Evolutionary conservation across 2,113 vertebrate genomes (phyloP).

Genomic region (Stigmatopora argus): DNA sequence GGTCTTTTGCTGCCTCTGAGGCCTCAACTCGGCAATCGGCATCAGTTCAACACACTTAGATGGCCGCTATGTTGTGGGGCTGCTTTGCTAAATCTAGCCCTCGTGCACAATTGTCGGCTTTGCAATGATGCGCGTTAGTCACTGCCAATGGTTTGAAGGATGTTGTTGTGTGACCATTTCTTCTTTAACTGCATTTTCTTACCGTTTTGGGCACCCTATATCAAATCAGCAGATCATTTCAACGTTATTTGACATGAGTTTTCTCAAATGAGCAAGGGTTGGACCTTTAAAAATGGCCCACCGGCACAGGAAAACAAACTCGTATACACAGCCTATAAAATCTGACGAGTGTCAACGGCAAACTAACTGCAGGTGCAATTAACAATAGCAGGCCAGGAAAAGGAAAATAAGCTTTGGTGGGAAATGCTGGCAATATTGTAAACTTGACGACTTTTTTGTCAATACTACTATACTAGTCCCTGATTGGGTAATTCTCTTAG

Average conservation of each 20-base stretch:
- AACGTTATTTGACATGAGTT: not conserved
- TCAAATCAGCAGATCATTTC: not conserved
- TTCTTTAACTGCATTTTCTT: not conserved
- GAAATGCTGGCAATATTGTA: constrained; percentile 1
- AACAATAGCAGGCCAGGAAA: not conserved
- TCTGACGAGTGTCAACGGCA: constrained; percentile 2
- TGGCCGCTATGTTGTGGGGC: constrained; percentile 11
- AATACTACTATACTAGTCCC: too few relatives aligned
- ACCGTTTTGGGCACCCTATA: not conserved
- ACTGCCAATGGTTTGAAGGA: not conserved
- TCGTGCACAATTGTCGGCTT: not conserved
- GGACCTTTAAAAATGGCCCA: not conserved
- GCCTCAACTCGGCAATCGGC: constrained; percentile 6
- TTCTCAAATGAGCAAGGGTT: not conserved
- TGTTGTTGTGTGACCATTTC: not conserved
- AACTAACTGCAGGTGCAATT: constrained; percentile 1
- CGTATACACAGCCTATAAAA: constrained; percentile 3
- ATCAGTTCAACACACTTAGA: constrained; percentile 13
- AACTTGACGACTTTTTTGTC: not conserved
- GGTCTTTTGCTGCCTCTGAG: constrained; percentile 11
- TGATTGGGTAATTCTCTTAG: too few relatives aligned
- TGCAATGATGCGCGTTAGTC: not conserved
- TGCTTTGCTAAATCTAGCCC: constrained; percentile 2
- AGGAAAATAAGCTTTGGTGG: not conserved
- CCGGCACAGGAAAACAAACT: not conserved